A percentile compares a stretch with the other conserved stretches of the same genome.
phyloP scores from a whole-genome alignment of 1,140 invertebrate species.

The Drosophila chauvacae region DNA sequence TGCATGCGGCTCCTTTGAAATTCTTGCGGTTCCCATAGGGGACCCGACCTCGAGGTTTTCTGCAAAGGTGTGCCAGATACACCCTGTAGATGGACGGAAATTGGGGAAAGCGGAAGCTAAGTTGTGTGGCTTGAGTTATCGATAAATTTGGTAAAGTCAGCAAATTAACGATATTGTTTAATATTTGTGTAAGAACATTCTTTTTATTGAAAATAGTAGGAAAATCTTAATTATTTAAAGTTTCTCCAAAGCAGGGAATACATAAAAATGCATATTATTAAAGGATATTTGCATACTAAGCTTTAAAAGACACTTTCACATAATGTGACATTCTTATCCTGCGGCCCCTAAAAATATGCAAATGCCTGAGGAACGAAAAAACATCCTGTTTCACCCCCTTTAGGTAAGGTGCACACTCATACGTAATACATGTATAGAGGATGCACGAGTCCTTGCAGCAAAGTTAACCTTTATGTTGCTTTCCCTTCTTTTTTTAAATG shows the following conservation, averaged over 20 bases:
- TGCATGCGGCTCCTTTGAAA: slow-evolving; percentile 42
- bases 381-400: background rate
- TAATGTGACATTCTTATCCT: slow-evolving; percentile 18
- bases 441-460: slow-evolving; percentile 47
- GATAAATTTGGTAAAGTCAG: background rate
- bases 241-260: background rate
- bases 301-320: slow-evolving; percentile 6
- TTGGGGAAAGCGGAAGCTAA: background rate
- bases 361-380: slow-evolving; percentile 23
- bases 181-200: background rate
- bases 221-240: background rate
- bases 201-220: background rate
- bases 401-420: background rate
- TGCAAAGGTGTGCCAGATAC: slow-evolving; percentile 26
- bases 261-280: background rate
- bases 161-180: background rate
- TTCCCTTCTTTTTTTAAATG: slow-evolving; percentile 55
- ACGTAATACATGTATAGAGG: slow-evolving; percentile 1
- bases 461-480: slow-evolving; percentile 32
- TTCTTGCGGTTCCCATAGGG: slow-evolving; percentile 20
- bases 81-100: background rate
- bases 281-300: background rate
- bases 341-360: slow-evolving; percentile 30
- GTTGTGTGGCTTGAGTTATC: background rate
- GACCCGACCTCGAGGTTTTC: background rate